These are phyloP conservation scores for Theocolax elegans DNA, from an alignment of 1,140 invertebrate species.

Conservation along the genomic window DNA sequence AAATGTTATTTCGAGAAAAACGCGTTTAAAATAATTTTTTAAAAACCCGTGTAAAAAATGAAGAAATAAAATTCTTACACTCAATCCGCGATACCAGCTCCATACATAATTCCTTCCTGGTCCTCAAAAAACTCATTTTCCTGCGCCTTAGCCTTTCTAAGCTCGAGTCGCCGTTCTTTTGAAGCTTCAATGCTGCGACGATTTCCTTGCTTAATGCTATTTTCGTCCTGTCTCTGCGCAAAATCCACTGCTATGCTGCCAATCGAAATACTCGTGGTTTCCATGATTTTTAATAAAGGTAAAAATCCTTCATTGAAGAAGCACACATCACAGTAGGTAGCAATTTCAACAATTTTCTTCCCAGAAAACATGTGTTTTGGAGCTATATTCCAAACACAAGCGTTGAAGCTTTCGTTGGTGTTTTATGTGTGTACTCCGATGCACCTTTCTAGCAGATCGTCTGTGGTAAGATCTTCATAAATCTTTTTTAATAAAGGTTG, in stretches of 20 bases:
- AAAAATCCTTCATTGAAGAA: no score
- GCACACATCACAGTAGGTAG: no score
- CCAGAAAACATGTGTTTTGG: no score
- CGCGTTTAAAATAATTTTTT: conserved; percentile 7
- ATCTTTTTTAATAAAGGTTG: conserved; percentile 2
- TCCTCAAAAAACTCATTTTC: neutral
- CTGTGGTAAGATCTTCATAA: neutral
- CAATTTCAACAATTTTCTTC: no score
- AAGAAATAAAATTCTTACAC: no score
- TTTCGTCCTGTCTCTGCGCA: conserved; percentile 11
- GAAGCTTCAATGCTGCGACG: no score
- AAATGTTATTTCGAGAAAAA: conserved; percentile 20
- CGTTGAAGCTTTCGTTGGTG: conserved; percentile 1
- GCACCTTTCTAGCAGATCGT: neutral
- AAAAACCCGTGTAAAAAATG: no score
- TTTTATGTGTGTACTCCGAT: neutral
- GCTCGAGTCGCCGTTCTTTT: no score
- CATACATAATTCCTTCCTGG: no score
- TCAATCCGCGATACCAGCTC: no score
- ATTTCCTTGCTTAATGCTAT: no score
- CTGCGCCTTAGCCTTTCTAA: conserved; percentile 10
- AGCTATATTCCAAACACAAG: neutral
- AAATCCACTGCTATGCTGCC: conserved; percentile 15
- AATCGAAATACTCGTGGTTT: conserved; percentile 11
- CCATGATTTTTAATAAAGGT: conserved; percentile 10